Conservation (phyloP, 2,797 vertebrate genomes). For the Tinamus major region DNA sequence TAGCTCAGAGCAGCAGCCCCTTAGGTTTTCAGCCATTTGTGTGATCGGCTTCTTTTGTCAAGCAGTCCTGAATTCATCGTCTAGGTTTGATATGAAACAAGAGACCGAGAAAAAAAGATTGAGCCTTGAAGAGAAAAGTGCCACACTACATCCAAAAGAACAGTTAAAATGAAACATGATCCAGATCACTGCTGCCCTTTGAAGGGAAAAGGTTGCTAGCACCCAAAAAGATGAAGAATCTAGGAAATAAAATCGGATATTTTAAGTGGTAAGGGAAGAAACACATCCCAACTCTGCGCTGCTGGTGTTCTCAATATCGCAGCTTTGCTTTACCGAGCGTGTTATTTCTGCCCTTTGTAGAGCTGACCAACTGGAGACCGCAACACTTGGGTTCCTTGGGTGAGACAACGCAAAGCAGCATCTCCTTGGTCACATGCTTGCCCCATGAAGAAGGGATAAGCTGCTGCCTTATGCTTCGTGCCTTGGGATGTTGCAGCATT, state of each 20-base stretch:
- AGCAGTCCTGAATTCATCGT: slow-evolving; percentile 6
- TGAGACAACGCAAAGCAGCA: not conserved
- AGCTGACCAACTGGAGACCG: not conserved
- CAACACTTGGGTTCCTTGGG: not conserved
- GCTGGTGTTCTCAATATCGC: not conserved
- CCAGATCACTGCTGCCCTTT: not conserved
- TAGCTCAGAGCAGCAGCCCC: not conserved
- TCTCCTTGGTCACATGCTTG: not conserved
- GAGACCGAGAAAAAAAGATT: not conserved
- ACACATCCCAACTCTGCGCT: not conserved
- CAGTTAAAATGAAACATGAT: slow-evolving; percentile 6
- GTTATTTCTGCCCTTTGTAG: not conserved
- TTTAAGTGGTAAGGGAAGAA: not conserved
- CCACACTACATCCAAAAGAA: not conserved
- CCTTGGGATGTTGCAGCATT: not conserved
- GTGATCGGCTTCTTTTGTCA: not conserved
- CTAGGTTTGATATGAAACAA: not conserved
- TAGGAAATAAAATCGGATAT: not conserved
- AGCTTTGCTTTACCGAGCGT: not conserved
- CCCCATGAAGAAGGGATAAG: not conserved
- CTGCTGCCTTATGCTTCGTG: not conserved
- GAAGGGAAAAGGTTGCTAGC: not conserved
- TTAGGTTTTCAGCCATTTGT: slow-evolving; percentile 5
- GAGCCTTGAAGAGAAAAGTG: not conserved
- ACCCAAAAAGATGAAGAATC: not conserved